Conservation (phyloP, 2,797 vertebrate genomes). For the Fundulus diaphanus region DNA sequence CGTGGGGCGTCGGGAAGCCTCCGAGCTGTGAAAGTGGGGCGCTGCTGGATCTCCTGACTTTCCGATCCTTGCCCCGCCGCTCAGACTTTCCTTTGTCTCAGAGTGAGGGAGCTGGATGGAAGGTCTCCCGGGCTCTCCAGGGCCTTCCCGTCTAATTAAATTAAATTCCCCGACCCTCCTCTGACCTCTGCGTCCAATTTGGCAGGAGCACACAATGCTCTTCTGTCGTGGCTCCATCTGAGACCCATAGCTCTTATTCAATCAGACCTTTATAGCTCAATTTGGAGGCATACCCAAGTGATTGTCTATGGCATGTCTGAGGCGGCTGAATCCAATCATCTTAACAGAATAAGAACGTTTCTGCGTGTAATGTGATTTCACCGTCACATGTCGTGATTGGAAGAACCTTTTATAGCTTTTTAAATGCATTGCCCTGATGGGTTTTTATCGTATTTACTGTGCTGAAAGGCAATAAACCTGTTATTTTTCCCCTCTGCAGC, state of each 20-base stretch:
- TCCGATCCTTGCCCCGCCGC: conserved; percentile 46
- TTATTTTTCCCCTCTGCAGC: conserved; percentile 69
- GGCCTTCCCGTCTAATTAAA: conserved; percentile 74
- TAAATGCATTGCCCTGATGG: neutral
- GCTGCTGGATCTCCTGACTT: conserved; percentile 42
- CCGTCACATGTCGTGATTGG: conserved; percentile 33
- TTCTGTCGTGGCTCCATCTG: conserved; percentile 66
- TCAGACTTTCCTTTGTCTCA: conserved; percentile 70
- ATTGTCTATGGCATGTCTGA: conserved; percentile 14
- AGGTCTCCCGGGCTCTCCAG: conserved; percentile 57
- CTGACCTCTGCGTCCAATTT: conserved; percentile 72
- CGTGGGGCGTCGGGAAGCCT: neutral
- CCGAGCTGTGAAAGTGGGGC: conserved; percentile 7
- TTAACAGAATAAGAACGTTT: conserved; percentile 10
- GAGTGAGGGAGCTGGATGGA: conserved; percentile 40
- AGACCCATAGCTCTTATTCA: conserved; percentile 52
- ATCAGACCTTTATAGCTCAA: conserved; percentile 53
- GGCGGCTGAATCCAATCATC: conserved; percentile 23
- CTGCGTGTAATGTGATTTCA: conserved; percentile 38
- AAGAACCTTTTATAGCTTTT: conserved; percentile 29
- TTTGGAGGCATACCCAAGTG: conserved; percentile 31
- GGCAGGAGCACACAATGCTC: conserved; percentile 69
- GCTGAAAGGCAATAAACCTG: conserved; percentile 12
- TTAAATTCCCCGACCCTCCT: conserved; percentile 71
- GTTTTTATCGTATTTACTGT: neutral